Base-by-base conservation (phyloP, 1,140 invertebrate species). In the Apis cerana region DNA sequence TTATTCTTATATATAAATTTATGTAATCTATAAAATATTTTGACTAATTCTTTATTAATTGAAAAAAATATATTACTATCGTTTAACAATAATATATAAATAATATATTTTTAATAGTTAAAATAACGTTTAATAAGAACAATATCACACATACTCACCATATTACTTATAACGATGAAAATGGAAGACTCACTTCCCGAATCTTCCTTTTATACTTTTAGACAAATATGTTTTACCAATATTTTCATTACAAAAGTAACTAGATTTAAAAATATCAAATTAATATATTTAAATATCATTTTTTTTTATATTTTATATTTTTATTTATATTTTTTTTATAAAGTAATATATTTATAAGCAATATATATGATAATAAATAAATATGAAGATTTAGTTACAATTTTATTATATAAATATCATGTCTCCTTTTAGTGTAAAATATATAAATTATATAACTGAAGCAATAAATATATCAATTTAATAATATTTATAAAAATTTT, bases 111-210 rank as follows among this genome's bases (percentile, higher is more conserved):
- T 17, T 7, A 0, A 43, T 2, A 12, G 23, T 80, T 52, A n/a
- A 15, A 1, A 27, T 1, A 11, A 19, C 10, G 11, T 62, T 9
- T 62, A 21, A 8, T 0, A 15, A 62, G 3, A 2, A 19, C 2
- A 43, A 1, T 11, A 65, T 0, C 13, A 54, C 10, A 11, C 4
- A 0, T n/a, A 89, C 90, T 91, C 48, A 91, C 91, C 91, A 91
- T 91, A 0, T 13, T 64, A 27, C 12, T 17, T 21, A 65, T 64
- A 69, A 77, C 72, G 82, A 75, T 58, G 88, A 85, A 91, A 91
- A 91, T 91, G 91, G 89, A 91, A 75, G 91, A 87, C 3, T 11
- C 0, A 1, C 1, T 48, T 54, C 43, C 23, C 10, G 27, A n/a
- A 19, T 11, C 33, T 27, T 54, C 19, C 11, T 82, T 82, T 59